Base-by-base conservation (phyloP, 1,140 invertebrate genomes). In the Chrysopa pallens region DNA sequence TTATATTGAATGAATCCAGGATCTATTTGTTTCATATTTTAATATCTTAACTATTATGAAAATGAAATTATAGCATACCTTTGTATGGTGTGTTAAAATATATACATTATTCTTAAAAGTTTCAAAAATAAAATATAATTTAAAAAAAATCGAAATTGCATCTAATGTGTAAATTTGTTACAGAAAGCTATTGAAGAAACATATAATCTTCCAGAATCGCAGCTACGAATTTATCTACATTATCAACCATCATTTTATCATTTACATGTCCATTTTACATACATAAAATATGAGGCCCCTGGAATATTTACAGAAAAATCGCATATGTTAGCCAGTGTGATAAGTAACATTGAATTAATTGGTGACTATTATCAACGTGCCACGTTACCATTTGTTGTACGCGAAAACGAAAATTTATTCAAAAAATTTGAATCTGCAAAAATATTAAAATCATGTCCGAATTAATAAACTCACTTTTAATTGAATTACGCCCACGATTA, bases 221-320 rank as follows among this genome's bases (percentile, higher is more conserved):
- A 89, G 56, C 57, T 96, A 13, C 72, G 90, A 38, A 73, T 84
- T 46, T 97, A 89, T 62, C 62, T 97, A 4, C 94, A 98, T 59
- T 98, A 98, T 63, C 91, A 92, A 56, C 94, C 94, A 6, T 90
- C 90, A 0, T 97, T 91, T 64, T 96, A 95, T 65, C 91, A 97
- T 64, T 66, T 98, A 7, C 94, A 98, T 57, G 73, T 97, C 4
- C 93, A 98, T 62, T 91, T 95, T 52, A 86, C 81, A n/a, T 76
- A 80, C 46, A 55, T 95, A 1, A 72, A 76, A 42, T 79, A 80
- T 63, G 81, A 90, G 50, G 75, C 83, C 3, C 82, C 85, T 41
- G 86, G 85, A 67, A 67, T 55, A 40, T 46, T 73, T 60, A 72
- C 74, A 13, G 88, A 92, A 57, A 80, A 78, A 57, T 78, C 87